Conservation (phyloP, 2,113 vertebrate species). For the Prunella fulvescens region DNA sequence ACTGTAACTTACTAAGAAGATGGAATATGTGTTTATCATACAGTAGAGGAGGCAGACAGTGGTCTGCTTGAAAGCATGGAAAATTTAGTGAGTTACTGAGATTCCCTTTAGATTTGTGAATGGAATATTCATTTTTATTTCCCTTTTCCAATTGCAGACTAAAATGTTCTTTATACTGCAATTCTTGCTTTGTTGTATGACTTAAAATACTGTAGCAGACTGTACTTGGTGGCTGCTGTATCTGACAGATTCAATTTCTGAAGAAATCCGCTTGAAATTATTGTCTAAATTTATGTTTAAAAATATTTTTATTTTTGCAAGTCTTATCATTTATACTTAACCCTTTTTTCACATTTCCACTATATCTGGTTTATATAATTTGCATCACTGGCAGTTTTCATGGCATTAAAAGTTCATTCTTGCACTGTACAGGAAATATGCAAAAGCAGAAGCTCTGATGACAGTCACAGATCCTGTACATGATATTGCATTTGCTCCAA, state of each 20-base stretch:
- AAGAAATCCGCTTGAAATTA: background rate
- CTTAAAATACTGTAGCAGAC: background rate
- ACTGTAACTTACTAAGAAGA: background rate
- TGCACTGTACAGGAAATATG: slow-evolving; percentile 83
- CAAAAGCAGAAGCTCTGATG: slow-evolving; percentile 94
- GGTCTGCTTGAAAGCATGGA: background rate
- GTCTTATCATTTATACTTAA: background rate
- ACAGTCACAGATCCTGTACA: slow-evolving; percentile 94
- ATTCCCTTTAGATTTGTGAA: background rate
- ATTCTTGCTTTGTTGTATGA: background rate
- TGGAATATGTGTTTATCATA: background rate
- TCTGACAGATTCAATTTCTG: background rate
- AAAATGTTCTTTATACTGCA: background rate
- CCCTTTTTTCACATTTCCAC: background rate
- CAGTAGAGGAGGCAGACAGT: background rate
- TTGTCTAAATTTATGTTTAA: background rate
- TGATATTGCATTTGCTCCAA: slow-evolving; percentile 95
- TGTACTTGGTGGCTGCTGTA: background rate
- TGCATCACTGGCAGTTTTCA: background rate
- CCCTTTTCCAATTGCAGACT: background rate
- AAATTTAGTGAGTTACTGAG: background rate
- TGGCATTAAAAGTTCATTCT: background rate
- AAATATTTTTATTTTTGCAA: background rate
- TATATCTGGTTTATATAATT: background rate
- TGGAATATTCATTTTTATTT: background rate